Base-by-base conservation (phyloP, 1,140 invertebrate species). In the Gonioctena quinquepunctata region DNA sequence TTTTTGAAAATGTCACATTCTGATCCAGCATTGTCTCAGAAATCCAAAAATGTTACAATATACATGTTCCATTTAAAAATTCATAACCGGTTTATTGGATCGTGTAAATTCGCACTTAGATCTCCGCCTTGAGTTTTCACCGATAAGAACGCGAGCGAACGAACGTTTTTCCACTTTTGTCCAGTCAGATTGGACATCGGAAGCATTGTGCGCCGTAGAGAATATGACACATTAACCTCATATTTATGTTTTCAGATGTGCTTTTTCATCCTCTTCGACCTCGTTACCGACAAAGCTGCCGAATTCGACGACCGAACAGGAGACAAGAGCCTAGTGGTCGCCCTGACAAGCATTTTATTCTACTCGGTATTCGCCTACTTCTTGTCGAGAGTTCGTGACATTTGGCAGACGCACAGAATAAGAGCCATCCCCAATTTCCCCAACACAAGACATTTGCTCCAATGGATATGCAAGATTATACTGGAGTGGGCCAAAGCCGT, bases 401-500 rank as follows among this genome's bases (percentile, higher is more conserved):
- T 86, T 88, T 74, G 86, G 86, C 62, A 90, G 89, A 75, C 87
- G 89, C 76, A 64, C 19, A 54, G 85, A 49, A 3, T 62, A 11
- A 57, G 66, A 56, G 60, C 91, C 16, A 89, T 90, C n/a, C 89
- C 90, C 86, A 89, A 89, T 1, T 87, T 90, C 0, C 91, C 90
- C 1, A 57, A 66, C 13, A 71, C 91, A 19, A 88, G 88, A 72
- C 90, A 91, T 75, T 85, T 91, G 22, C 88, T 90, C 11, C 90
- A 92, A 87, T 90, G 90, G 3, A 86, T 91, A 0, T 91, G 90
- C 1, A 93, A 92, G 83, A 89, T 93, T 61, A 88, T 92, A 1
- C 84, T 93, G 11, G 92, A 93, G 82, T 92, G 91, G 88, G 91
- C 90, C 3, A 93, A 93, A 83, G 91, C 90, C 0, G 88, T 92